Evolutionary conservation across 2,888 invertebrate genomes (phyloP).

Genomic region (Diarsia mendica): DNA sequence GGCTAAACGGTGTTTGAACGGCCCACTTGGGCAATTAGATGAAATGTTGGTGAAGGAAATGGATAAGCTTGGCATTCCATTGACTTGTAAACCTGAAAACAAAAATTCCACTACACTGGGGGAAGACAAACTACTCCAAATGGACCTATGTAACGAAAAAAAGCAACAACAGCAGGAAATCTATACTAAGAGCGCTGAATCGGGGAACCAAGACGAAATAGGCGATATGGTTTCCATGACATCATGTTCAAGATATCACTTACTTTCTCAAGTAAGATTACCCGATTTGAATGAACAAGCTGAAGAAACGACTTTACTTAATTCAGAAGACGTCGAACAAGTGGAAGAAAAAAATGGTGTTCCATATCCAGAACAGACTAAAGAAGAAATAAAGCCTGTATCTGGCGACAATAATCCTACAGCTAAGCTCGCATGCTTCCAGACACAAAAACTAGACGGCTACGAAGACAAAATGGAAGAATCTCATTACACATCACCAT

Average conservation of each 20-base stretch:
- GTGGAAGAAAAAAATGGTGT: background rate
- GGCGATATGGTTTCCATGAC: background rate
- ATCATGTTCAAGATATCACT: background rate
- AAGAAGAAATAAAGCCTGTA: conserved; percentile 36
- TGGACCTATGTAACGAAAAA: conserved; percentile 14
- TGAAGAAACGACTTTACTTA: background rate
- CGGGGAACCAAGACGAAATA: background rate
- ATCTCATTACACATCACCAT: background rate
- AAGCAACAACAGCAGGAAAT: background rate
- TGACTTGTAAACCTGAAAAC: background rate
- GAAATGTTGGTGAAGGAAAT: conserved; percentile 71
- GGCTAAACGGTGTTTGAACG: conserved; percentile 70
- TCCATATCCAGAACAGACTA: conserved; percentile 33
- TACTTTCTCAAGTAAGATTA: background rate
- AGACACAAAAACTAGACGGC: background rate
- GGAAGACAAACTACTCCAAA: conserved; percentile 26
- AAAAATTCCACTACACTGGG: background rate
- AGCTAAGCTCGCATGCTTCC: background rate
- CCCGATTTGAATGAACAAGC: background rate
- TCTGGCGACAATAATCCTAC: background rate
- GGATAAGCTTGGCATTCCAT: conserved; percentile 58
- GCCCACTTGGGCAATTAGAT: conserved; percentile 69
- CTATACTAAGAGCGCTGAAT: background rate
- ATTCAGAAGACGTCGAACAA: background rate
- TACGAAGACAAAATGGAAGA: background rate